phyloP scores from a whole-genome alignment of 2,888 invertebrate genomes.

The Rhodophaea formosa region DNA sequence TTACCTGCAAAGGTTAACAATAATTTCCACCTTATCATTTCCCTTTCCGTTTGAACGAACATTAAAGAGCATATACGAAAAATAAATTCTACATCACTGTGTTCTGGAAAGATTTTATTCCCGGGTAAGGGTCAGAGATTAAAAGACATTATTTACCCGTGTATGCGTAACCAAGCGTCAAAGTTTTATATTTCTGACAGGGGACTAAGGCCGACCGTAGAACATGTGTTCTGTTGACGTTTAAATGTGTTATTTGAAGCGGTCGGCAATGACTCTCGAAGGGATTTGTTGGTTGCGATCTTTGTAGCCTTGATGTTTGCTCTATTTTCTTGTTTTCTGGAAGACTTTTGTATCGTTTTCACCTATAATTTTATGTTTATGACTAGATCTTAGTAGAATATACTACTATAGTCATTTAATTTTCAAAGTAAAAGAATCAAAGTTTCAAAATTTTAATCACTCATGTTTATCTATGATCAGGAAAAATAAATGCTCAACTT shows the following conservation, averaged over 20 bases:
- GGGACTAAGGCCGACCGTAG: conserved; percentile 53
- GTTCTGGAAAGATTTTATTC: conserved; percentile 62
- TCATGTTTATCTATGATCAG: too few species aligned
- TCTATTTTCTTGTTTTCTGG: too few species aligned
- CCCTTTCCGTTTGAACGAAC: conserved; percentile 41
- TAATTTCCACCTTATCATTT: conserved; percentile 40
- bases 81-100: conserved; percentile 61
- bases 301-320: too few species aligned
- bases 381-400: too few species aligned
- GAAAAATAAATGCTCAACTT: too few species aligned
- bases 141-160: conserved; percentile 74
- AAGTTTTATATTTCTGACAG: conserved; percentile 72
- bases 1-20: conserved; percentile 25
- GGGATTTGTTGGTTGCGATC: too few species aligned
- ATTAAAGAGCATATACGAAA: conserved; percentile 65
- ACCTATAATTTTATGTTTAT: too few species aligned
- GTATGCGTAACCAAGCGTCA: conserved; percentile 61
- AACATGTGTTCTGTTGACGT: conserved; percentile 48
- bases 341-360: too few species aligned
- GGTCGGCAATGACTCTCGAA: conserved; percentile 28
- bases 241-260: conserved; percentile 42
- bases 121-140: conserved; percentile 67
- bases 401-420: too few species aligned
- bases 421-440: too few species aligned
- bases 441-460: too few species aligned